A percentile compares a stretch with the other conserved stretches of the same genome.
Evolutionary conservation across 2,888 invertebrate genomes (phyloP).

Genomic region (Neria commutata): DNA sequence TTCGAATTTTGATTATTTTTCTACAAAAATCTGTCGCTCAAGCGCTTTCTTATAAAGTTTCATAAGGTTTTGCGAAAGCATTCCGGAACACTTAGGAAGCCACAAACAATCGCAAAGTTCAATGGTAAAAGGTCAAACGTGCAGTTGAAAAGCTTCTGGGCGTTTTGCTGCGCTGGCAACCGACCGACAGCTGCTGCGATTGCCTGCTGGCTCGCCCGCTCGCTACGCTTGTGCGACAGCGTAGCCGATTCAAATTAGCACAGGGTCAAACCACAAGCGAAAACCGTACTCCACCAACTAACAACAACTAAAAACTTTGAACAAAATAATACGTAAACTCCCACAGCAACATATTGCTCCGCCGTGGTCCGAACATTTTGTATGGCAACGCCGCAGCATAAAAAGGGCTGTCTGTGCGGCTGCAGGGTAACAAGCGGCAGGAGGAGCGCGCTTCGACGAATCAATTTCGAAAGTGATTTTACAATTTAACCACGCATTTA

Average conservation of each 20-base stretch:
- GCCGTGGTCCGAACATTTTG: no score
- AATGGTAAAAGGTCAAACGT: not conserved
- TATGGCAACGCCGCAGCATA: no score
- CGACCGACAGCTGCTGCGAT: no score
- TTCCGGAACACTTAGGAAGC: not conserved
- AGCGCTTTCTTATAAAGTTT: no score
- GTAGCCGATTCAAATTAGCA: not conserved
- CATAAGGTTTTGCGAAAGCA: not conserved
- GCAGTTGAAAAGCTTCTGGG: conserved; percentile 34
- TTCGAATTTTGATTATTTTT: no score
- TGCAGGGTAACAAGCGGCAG: not conserved
- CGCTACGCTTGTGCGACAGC: not conserved
- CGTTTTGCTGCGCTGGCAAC: no score
- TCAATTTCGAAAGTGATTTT: conserved; percentile 7
- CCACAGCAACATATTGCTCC: no score
- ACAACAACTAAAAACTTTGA: no score
- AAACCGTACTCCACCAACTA: not conserved
- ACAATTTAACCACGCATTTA: conserved; percentile 9
- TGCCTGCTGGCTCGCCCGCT: no score
- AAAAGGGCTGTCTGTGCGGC: not conserved
- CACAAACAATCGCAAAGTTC: not conserved
- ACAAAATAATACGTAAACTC: conserved; percentile 1
- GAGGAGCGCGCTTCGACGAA: not conserved
- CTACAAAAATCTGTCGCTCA: no score
- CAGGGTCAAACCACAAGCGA: not conserved